These are phyloP conservation scores for Coelopa frigida DNA, from an alignment of 1,140 invertebrate species.

Conservation along the genomic window DNA sequence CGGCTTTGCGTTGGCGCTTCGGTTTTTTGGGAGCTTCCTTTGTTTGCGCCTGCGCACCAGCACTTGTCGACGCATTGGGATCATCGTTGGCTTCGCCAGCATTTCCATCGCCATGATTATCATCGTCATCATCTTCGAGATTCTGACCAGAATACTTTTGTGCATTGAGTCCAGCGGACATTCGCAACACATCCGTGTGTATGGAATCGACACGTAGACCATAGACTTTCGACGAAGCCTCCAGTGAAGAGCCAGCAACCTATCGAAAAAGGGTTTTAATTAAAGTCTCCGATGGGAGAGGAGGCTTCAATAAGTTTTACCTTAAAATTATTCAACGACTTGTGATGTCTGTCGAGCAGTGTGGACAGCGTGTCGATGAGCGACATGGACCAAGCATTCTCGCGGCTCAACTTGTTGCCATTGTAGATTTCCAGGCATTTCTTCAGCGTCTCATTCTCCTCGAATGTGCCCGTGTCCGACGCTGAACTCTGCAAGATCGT, in stretches of 20 bases:
- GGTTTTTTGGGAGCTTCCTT: conserved; percentile 24
- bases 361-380: conserved; percentile 66
- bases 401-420: conserved; percentile 59
- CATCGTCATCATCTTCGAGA: conserved; percentile 26
- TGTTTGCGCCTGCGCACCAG: conserved; percentile 20
- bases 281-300: conserved; percentile 18
- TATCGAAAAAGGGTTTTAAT: conserved; percentile 4
- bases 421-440: conserved; percentile 39
- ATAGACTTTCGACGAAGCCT: conserved; percentile 71
- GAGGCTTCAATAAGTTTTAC: conserved; percentile 28
- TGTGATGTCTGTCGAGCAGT: conserved; percentile 56
- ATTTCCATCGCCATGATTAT: conserved; percentile 23
- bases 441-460: conserved; percentile 35
- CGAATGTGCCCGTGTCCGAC: conserved; percentile 22
- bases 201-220: conserved; percentile 63
- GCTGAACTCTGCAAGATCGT: conserved; percentile 20
- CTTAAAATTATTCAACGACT: conserved; percentile 57
- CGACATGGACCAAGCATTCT: conserved; percentile 67
- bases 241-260: conserved; percentile 59
- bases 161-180: conserved; percentile 51
- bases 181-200: conserved; percentile 60
- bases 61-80: conserved; percentile 10
- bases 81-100: conserved; percentile 11
- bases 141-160: conserved; percentile 26
- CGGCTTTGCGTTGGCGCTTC: conserved; percentile 34